Evolutionary conservation across 2,888 invertebrate species (phyloP), one percentile per base, ranked within the genome.

Genomic region (Rhingia campestris): DNA sequence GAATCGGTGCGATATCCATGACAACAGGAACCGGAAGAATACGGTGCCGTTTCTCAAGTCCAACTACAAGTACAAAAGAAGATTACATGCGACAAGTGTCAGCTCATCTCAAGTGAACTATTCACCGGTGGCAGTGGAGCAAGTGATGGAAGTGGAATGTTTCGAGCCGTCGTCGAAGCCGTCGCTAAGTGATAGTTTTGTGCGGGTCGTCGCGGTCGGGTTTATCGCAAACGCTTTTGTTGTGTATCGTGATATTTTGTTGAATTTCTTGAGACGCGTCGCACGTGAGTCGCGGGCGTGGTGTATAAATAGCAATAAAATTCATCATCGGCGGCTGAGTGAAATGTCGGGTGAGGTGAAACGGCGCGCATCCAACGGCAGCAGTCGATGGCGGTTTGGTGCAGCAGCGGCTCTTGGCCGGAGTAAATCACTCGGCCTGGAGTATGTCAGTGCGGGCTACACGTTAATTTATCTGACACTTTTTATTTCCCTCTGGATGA

Each of bases 1-100:
- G 12, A 75, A 74, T 59, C 84, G 84, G 22, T 75, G 41, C 70
- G 74, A 74, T 59, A 70, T 75, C 33, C 74, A 84, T 61, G 75
- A 54, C 64, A 80, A 70, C 53, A 51, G 84, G 70, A 79, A 75
- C 74, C 84, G 74, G 49, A 84, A 84, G 80, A 80, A 80, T 45
- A 70, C 69, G 70, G 70, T 70, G 49, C 84, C 88, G 88, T 90
- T 91, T 88, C 88, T 90, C 73, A 90, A 91, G 88, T 90, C 91
- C 84, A 91, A 91, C 87, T 91, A 91, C 88, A 91, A 91, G 87
- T 91, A 91, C 88, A 91, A 91, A 86, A 89, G 91, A 88, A 91
- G 91, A 91, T 30, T 64, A 77, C 79, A 3, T 75, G 76, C 79
- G 51, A 64, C 37, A 49, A 6, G 39, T 30, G 49, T 9, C 45